Base-by-base conservation (phyloP, 2,797 vertebrate genomes). In the Crocidura indochinensis region DNA sequence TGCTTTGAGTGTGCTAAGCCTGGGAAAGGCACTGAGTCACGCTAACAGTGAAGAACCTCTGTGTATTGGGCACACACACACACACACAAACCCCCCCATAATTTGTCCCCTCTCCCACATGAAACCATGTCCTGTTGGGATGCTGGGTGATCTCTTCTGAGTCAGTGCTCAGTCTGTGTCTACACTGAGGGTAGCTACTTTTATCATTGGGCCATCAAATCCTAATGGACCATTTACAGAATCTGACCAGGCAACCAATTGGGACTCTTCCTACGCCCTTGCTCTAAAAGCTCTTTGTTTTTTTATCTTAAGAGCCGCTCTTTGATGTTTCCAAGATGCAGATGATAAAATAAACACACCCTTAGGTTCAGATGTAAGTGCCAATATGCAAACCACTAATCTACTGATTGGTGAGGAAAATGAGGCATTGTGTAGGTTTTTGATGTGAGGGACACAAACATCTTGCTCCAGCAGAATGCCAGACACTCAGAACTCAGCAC, bases 301-400 rank as follows among this genome's bases (percentile, higher is more conserved):
- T 94, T 87, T 77, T 38, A 38, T 92, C 93, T 92, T 84, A 84
- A 94, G 94, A 95, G 86, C 93, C 91, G 56, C 74, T 88, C 76
- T 75, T 75, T 90, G 91, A 95, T 91, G 84, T 75, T 87, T 79
- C 71, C 67, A 88, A 95, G 88, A 93, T 79, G 74, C 51, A 44
- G 38, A 87, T 73, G 68, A 89, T 73, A 87, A 95, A 91, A 89
- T 75, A 91, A 87, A 93, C 87, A 94, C 84, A 72, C 62, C 65
- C 86, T 80, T 82, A 78, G 24, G 81, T 92, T 88, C 62, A 79
- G 84, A 49, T 72, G 22, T 56, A 75, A 69, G 67, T 49, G 84
- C 84, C 91, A 51, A 46, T 11, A 0, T 3, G 49, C 80, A 71
- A 26, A 19, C 67, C 56, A 27, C 60, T 73, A 22, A 87, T 74